Base-by-base conservation (phyloP, 2,888 invertebrate species). In the Hedychridium roseum region DNA sequence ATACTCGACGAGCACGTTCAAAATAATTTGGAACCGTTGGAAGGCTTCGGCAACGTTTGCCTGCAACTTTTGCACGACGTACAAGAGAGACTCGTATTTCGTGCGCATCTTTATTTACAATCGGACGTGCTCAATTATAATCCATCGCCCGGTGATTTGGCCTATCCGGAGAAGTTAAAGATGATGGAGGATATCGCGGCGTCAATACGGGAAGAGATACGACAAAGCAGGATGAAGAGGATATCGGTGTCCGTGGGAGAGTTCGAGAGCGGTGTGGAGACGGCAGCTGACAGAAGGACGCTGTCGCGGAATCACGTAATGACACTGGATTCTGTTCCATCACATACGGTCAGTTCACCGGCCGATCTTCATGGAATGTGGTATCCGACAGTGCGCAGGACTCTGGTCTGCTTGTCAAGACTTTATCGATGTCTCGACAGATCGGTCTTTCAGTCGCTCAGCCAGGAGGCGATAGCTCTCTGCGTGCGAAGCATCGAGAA, bases 281-380 rank as follows among this genome's bases (percentile, higher is more conserved):
- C 74, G 18, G 64, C 74, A 0, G n/a, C n/a, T n/a, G n/a, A n/a
- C n/a, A n/a, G n/a, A n/a, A n/a, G n/a, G n/a, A n/a, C n/a, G n/a
- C 57, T 73, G 14, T 73, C 74, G 0, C 63, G 71, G 31, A 71
- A 56, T 46, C 73, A 73, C 26, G 60, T 73, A 9, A 60, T 59
- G 30, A 71, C n/a, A n/a, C n/a, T 75, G 21, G 78, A 76, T 49
- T 68, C 74, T 6, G 60, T 75, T 21, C 66, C 68, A 45, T 59
- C 49, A 66, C 81, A 9, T n/a, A 68, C 73, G 54, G 64, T 78
- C 76, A 88, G 88, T 72, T 93, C 94, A 0, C 94, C 96, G 0
- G 95, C 97, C 0, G 98, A 99, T 82, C 82, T 98, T 21, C 98
- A 98, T 80, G 99, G 98, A 17, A 96, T 99, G 96, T 99, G 99